Conservation (phyloP, 2,888 invertebrate genomes). For the Lapara coniferarum region DNA sequence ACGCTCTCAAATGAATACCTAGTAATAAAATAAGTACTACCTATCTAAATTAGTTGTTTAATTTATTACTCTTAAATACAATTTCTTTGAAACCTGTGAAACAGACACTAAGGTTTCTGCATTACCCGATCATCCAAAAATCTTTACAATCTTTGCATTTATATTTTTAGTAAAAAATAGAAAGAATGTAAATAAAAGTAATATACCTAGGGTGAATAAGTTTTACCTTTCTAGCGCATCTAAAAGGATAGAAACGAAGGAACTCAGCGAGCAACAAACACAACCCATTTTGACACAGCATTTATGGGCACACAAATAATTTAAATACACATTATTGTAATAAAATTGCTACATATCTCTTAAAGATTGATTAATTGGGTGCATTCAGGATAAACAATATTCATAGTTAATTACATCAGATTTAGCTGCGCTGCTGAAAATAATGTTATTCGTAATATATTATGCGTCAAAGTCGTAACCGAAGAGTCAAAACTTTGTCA, state of each 20-base stretch:
- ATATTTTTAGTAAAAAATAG: background rate
- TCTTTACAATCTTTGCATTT: background rate
- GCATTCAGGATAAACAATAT: background rate
- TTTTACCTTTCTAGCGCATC: constrained; percentile 71
- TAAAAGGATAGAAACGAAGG: constrained; percentile 66
- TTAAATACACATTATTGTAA: constrained; percentile 8
- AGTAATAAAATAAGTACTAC: too few species aligned
- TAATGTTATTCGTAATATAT: too few species aligned
- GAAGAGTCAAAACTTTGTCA: too few species aligned
- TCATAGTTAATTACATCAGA: background rate
- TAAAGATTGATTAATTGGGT: background rate
- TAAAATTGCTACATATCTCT: constrained; percentile 26
- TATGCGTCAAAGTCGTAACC: too few species aligned
- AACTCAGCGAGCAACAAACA: constrained; percentile 69
- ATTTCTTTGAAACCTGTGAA: too few species aligned
- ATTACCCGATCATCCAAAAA: background rate
- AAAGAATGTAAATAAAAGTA: background rate
- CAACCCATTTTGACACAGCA: constrained; percentile 67
- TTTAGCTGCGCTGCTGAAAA: background rate
- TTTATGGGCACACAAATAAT: constrained; percentile 31
- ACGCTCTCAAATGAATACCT: too few species aligned
- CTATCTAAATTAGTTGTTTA: too few species aligned
- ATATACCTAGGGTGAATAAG: background rate
- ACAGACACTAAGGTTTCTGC: too few species aligned
- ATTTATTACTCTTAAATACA: too few species aligned